A percentile compares a stretch with the other conserved stretches of the same genome.
phyloP scores from a whole-genome alignment of 2,797 vertebrate genomes.

The Steatocranus sp. region DNA sequence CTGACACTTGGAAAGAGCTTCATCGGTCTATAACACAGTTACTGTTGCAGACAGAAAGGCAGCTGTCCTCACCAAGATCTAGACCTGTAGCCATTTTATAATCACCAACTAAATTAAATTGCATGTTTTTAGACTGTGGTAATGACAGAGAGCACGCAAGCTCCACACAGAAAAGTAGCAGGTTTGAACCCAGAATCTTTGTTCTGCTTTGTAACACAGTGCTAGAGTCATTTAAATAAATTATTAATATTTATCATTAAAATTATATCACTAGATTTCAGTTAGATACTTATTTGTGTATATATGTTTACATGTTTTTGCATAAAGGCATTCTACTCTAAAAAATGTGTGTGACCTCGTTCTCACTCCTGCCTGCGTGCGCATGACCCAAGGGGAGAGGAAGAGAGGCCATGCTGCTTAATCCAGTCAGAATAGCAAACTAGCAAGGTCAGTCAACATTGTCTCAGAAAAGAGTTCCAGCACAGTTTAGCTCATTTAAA shows the following conservation, averaged over 20 bases:
- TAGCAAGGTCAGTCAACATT: not conserved
- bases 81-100: not conserved
- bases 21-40: not conserved
- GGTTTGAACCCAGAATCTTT: not conserved
- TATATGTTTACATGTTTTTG: not conserved
- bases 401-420: no score
- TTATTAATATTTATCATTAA: not conserved
- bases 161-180: not conserved
- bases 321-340: not conserved
- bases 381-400: not conserved
- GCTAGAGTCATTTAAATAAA: not conserved
- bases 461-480: not conserved
- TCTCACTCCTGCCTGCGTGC: not conserved
- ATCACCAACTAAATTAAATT: not conserved
- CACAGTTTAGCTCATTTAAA: not conserved
- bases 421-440: not conserved
- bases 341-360: accelerated
- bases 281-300: not conserved
- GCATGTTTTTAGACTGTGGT: not conserved
- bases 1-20: not conserved
- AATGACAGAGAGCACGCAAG: not conserved
- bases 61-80: not conserved
- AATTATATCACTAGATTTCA: not conserved
- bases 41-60: not conserved
- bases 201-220: not conserved